Base-by-base conservation (phyloP, 2,797 vertebrate genomes). In the Brachyrhaphis roseni region DNA sequence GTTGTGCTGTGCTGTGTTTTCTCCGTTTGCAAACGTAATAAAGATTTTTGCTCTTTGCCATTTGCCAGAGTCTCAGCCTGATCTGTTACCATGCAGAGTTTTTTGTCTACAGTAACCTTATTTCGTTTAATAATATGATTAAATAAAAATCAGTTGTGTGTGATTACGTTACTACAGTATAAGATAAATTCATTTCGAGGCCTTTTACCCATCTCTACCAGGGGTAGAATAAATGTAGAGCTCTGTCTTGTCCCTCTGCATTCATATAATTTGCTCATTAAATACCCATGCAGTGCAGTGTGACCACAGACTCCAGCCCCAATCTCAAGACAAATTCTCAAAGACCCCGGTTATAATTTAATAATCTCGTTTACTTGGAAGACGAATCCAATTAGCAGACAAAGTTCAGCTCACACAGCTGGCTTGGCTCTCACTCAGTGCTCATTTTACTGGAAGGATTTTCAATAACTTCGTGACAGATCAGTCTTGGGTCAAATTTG, bases 271-370 rank as follows among this genome's bases (percentile, higher is more conserved):
- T 16, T 0, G 57, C 66, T 18, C 10, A 53, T 0, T 12, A n/a
- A 36, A 18, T 39, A 34, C 72, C 10, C 45, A 55, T 55, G 64
- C 34, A 47, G 43, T 5, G 0, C 13, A 31, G 55, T n/a, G 12
- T 46, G 39, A 72, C 36, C 34, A 16, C 53, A 46, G 23, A 10
- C 53, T 36, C 74, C 36, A 76, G 66, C 62, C 70, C 75, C 34
- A 1, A 53, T 31, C 72, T 75, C 68, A 36, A 80, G 31, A 59
- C 75, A 76, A 81, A 74, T 62, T 41, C 71, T 13, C 16, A 43
- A 53, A 83, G 47, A 86, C 49, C 31, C 68, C 11, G 0, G 26
- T 34, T 62, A 13, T 77, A 78, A 86, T 86, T 76, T 20, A 86
- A 88, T 78, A 59, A 46, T 43, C 23, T 43, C 2, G 36, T 49